Evolutionary conservation across 2,113 vertebrate species (phyloP).

Genomic region (Leuciscus idus): DNA sequence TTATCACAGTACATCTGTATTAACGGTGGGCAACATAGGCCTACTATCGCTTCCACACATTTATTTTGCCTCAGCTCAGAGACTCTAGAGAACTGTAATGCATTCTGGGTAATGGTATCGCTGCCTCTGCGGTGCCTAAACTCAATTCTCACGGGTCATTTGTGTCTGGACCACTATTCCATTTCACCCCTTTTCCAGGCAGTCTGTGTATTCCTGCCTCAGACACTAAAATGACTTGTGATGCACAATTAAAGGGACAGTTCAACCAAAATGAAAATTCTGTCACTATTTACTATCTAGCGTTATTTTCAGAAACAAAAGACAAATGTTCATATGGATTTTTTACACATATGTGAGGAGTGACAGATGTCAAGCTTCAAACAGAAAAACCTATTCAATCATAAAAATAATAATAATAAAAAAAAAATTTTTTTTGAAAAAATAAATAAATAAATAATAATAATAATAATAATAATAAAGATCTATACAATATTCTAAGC

Average conservation of each 20-base stretch:
- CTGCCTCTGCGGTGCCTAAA: constrained; percentile 52
- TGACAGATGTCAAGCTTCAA: neutral
- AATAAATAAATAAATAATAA: too few species aligned
- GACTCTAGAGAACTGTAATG: constrained; percentile 73
- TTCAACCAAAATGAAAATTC: neutral
- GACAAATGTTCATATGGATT: neutral
- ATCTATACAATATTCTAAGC: neutral
- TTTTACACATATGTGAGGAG: neutral
- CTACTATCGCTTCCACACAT: constrained; percentile 27
- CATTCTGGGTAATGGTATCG: constrained; percentile 77
- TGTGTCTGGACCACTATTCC: constrained; percentile 69
- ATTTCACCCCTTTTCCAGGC: constrained; percentile 62
- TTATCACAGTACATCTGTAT: constrained; percentile 50
- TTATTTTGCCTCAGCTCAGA: constrained; percentile 54
- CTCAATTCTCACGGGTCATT: constrained; percentile 63
- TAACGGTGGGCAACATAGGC: neutral
- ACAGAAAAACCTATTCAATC: neutral
- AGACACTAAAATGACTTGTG: neutral
- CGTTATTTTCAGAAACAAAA: neutral
- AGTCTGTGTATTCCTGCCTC: constrained; percentile 20
- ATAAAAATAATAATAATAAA: neutral
- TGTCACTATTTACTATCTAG: neutral
- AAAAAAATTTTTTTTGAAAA: too few species aligned
- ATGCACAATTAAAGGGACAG: neutral
- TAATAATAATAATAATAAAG: too few species aligned